Evolutionary conservation across 2,888 invertebrate genomes (phyloP), one percentile per base, ranked within the genome.

Genomic region (Drosophila helvetica): DNA sequence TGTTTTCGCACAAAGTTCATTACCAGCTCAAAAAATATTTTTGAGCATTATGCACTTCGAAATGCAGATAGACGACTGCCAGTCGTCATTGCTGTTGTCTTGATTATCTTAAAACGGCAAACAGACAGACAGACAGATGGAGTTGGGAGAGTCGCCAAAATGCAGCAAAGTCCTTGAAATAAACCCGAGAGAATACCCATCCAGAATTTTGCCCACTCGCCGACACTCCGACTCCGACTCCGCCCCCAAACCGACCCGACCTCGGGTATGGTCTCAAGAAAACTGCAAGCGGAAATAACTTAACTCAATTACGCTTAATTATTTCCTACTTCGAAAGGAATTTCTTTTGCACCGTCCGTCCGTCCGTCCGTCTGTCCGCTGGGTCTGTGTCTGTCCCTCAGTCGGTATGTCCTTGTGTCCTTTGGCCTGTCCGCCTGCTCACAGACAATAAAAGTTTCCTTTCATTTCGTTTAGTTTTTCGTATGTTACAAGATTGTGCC

Each of bases 231-330:
- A 22, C 5, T 22, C 0, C 22, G 22, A 22, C 4, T 5, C 15
- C 38, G 15, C 5, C 45, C 25, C 7, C 4, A 30, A 22, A 45
- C n/a, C 46, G 45, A 22, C 50, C n/a, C 46, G 45, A 54, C 58
- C 27, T 46, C 30, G 50, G 42, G 46, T 48, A 52, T 38, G 66
- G 33, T 70, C 70, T 54, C 54, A 64, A 64, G 67, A 76, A 70
- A 80, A 77, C 69, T 77, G 80, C 69, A 74, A 69, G 62, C 65
- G 85, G 85, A 89, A 85, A 86, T 87, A 89, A 82, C 89, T 89
- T 86, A 89, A 86, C 86, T 86, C 89, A 86, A 86, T 86, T 86
- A 86, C 80, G 89, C 89, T 88, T 86, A 89, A 86, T 86, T 86
- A 86, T 89, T 89, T 86, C 83, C 86, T 86, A 85, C 86, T 86